Percentiles rank a stretch among this genome's conserved stretches.
These are phyloP conservation scores for Eurosta solidaginis DNA, from an alignment of 1,140 invertebrate species.

Conservation along the genomic window DNA sequence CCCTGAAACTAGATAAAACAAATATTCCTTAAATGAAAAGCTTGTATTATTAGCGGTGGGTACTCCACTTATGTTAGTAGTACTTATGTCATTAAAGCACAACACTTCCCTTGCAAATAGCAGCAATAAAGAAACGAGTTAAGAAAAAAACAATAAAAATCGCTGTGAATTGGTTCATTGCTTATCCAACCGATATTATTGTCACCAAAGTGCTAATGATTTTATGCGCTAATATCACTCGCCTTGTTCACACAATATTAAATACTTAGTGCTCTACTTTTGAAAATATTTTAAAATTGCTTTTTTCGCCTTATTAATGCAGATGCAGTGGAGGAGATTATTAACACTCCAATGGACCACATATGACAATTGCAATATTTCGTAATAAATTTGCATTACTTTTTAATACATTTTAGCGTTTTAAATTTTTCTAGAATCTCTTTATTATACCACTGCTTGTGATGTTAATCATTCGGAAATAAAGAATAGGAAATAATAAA, in stretches of 20 bases:
- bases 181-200: background rate
- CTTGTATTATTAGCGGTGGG: too few species aligned
- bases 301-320: background rate
- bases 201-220: background rate
- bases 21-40: too few species aligned
- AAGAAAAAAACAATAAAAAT: background rate
- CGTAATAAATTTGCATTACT: conserved; percentile 16
- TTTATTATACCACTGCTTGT: background rate
- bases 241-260: background rate
- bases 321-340: background rate
- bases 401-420: conserved; percentile 14
- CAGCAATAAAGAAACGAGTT: background rate
- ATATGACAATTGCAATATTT: conserved; percentile 1
- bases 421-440: background rate
- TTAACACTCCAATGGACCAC: conserved; percentile 9
- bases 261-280: background rate
- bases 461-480: conserved; percentile 6
- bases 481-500: background rate
- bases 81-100: background rate
- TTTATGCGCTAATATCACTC: background rate
- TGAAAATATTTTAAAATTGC: background rate
- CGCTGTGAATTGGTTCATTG: background rate
- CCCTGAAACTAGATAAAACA: too few species aligned
- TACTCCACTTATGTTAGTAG: too few species aligned
- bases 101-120: background rate